Base-by-base conservation (phyloP, 2,888 invertebrate genomes). In the Mesorhabditis sp. region DNA sequence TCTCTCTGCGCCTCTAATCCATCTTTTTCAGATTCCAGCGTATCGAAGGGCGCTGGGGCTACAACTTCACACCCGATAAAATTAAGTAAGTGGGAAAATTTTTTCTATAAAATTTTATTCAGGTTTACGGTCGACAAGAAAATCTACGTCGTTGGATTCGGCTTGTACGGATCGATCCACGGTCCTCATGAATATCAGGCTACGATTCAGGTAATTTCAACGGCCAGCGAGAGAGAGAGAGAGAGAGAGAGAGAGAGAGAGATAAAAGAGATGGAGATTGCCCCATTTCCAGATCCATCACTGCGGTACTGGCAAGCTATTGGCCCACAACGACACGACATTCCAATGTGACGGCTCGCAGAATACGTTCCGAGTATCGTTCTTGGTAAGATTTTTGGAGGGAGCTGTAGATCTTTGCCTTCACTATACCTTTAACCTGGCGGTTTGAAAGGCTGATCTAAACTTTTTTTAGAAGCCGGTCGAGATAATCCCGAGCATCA, bases 71-170 rank as follows among this genome's bases (percentile, higher is more conserved):
- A 0, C 91, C 91, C 67, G 93, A 93, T 86, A 88, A 92, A 78
- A 92, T 93, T 76, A 89, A 90, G 90, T 90, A 80, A 76, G 78
- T 65, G 28, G 28, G 28, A 28, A 28, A 28, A 7, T 45, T 66
- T 10, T 65, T 44, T 65, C 65, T 65, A 10, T 65, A 10, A 28
- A 28, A 28, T 28, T 41, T 43, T 41, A 66, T 87, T 15, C 81
- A 90, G 92, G 81, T 93, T 93, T 86, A 90, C 90, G 45, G 92
- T 92, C 1, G 92, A 93, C 85, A 90, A 91, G 80, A 89, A 91
- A 72, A 92, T 93, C 79, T 92, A 91, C 87, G 90, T 93, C 41
- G 91, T 92, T 72, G 93, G 93, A 2, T 92, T 93, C 86, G 93
- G 93, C 70, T 87, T 93, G 74, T 93, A 92, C 86, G 93, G 92